A percentile compares a stretch with the other conserved stretches of the same genome.
phyloP scores from a whole-genome alignment of 2,888 invertebrate genomes.

The Homarus gammarus region DNA sequence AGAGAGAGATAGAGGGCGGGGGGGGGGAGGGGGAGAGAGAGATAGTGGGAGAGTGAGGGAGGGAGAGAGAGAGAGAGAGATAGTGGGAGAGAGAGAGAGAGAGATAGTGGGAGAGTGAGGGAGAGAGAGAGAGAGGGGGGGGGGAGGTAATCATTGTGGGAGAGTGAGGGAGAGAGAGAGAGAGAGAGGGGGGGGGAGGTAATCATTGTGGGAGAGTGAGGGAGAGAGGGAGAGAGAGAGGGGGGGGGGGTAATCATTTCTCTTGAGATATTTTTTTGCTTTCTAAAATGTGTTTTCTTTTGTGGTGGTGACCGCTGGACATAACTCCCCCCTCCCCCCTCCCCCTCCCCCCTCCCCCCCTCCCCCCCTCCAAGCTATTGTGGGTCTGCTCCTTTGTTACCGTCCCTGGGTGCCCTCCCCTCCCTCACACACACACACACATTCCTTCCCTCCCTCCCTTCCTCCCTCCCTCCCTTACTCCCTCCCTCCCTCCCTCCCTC shows the following conservation, averaged over 20 bases:
- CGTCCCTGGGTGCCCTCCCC: background rate
- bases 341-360: background rate
- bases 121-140: background rate
- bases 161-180: conserved; percentile 18
- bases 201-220: conserved; percentile 49
- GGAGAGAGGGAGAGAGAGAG: conserved; percentile 54
- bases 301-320: no score
- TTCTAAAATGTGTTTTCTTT: no score
- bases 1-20: background rate
- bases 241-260: no score
- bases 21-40: background rate
- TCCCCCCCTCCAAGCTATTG: background rate
- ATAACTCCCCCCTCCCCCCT: no score
- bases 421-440: background rate
- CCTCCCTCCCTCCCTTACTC: conserved; percentile 3
- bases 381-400: background rate
- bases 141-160: background rate
- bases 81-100: background rate
- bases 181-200: conserved; percentile 30
- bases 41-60: no score
- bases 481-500: background rate
- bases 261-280: no score
- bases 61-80: conserved; percentile 14
- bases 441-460: conserved; percentile 5
- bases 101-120: background rate